Evolutionary conservation across 2,113 vertebrate genomes (phyloP).

Genomic region (Tretioscincus oriximinensis): DNA sequence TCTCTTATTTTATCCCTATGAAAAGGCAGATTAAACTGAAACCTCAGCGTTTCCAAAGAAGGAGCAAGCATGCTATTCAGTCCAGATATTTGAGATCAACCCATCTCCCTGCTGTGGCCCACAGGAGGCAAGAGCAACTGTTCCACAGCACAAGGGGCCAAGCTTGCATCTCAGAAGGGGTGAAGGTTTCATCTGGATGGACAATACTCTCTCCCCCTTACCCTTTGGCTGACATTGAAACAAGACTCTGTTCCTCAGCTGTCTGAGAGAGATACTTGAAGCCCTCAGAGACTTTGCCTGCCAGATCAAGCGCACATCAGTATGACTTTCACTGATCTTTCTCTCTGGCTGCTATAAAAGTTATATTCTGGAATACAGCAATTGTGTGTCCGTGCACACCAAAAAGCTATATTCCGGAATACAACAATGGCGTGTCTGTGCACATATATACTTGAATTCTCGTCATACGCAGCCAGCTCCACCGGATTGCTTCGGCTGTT

Average conservation of each 20-base stretch:
- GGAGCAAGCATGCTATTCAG: background rate
- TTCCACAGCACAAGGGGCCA: background rate
- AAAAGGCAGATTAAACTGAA: background rate
- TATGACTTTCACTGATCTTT: background rate
- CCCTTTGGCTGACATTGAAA: constrained; percentile 30
- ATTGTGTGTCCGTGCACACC: too few relatives aligned
- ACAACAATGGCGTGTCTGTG: too few relatives aligned
- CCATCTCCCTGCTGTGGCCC: background rate
- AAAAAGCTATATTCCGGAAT: too few relatives aligned
- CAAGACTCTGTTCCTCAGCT: background rate
- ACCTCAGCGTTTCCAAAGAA: background rate
- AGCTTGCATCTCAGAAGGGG: rapidly evolving
- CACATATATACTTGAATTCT: too few relatives aligned
- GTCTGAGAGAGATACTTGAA: background rate
- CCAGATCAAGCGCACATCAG: background rate
- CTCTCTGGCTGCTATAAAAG: too few relatives aligned
- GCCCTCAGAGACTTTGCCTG: constrained; percentile 32
- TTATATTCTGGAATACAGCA: too few relatives aligned
- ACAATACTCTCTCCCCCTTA: background rate
- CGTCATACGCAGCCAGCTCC: too few relatives aligned
- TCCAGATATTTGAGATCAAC: background rate
- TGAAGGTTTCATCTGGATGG: rapidly evolving
- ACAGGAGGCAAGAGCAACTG: background rate
- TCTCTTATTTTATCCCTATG: too few relatives aligned
- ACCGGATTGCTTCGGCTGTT: too few relatives aligned